Evolutionary conservation across 2,888 invertebrate species (phyloP).

Genomic region (Limnephilus auricula): DNA sequence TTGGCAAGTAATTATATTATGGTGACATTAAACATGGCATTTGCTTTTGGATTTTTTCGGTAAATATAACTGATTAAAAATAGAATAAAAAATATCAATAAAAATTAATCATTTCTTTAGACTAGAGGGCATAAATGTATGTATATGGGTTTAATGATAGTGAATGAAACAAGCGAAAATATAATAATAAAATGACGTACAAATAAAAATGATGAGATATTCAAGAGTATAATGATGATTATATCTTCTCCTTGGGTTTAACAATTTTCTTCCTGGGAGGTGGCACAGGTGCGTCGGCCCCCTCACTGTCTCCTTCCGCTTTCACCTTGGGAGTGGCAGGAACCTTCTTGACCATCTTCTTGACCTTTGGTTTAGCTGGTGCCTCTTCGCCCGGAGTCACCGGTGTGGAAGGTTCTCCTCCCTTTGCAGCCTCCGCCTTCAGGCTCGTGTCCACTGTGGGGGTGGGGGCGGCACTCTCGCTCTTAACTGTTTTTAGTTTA

Average conservation of each 20-base stretch:
- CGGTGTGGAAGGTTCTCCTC: conserved; percentile 63
- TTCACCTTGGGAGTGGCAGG: conserved; percentile 71
- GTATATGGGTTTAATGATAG: conserved; percentile 10
- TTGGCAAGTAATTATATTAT: conserved; percentile 57
- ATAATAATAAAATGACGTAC: conserved; percentile 17
- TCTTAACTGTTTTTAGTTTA: conserved; percentile 67
- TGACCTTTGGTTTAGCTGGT: conserved; percentile 71
- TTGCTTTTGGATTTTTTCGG: conserved; percentile 39
- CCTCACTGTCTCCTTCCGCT: conserved; percentile 61
- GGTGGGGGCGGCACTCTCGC: conserved; percentile 65
- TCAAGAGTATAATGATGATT: conserved; percentile 31
- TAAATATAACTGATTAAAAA: conserved; percentile 52
- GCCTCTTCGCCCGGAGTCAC: conserved; percentile 65
- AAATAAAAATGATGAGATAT: conserved; percentile 11
- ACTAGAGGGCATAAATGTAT: conserved; percentile 46
- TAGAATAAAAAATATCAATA: conserved; percentile 57
- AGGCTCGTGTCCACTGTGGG: conserved; percentile 39
- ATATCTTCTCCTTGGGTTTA: conserved; percentile 76
- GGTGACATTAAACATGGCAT: conserved; percentile 56
- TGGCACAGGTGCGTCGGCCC: conserved; percentile 74
- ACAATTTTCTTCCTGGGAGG: conserved; percentile 78
- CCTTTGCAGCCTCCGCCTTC: conserved; percentile 15
- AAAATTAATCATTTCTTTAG: conserved; percentile 52
- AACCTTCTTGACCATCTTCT: conserved; percentile 77
- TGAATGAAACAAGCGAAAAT: conserved; percentile 24